Conservation (phyloP, 2,888 invertebrate genomes). For the Tachina fera region DNA sequence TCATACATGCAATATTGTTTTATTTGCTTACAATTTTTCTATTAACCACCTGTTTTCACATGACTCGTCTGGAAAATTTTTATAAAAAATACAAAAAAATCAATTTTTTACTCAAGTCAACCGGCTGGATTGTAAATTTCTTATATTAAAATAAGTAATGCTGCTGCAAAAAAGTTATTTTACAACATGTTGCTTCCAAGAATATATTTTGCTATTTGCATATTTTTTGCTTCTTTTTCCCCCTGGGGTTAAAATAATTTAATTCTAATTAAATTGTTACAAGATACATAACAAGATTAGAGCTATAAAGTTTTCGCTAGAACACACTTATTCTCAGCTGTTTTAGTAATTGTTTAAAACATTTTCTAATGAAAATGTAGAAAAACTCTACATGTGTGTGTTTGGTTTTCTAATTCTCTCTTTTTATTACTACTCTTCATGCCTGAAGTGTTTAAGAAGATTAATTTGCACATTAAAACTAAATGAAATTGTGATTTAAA, state of each 20-base stretch:
- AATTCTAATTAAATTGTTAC: not conserved
- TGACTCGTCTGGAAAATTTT: no score
- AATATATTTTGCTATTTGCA: not conserved
- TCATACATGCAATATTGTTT: no score
- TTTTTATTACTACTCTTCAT: not conserved
- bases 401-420: not conserved
- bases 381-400: not conserved
- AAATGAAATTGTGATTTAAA: not conserved
- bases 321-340: not conserved
- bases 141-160: no score
- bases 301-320: not conserved
- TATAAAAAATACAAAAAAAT: no score
- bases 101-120: no score
- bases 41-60: no score
- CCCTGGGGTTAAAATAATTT: not conserved
- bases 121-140: no score
- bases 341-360: not conserved
- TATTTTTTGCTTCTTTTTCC: not conserved
- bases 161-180: no score
- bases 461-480: constrained; percentile 9
- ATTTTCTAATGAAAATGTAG: not conserved
- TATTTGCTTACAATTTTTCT: no score
- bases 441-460: constrained; percentile 2
- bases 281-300: not conserved
- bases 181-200: not conserved